Evolutionary conservation across 2,113 vertebrate species (phyloP), one percentile per base, ranked within the genome.

Genomic region (Rhinopithecus roxellana): DNA sequence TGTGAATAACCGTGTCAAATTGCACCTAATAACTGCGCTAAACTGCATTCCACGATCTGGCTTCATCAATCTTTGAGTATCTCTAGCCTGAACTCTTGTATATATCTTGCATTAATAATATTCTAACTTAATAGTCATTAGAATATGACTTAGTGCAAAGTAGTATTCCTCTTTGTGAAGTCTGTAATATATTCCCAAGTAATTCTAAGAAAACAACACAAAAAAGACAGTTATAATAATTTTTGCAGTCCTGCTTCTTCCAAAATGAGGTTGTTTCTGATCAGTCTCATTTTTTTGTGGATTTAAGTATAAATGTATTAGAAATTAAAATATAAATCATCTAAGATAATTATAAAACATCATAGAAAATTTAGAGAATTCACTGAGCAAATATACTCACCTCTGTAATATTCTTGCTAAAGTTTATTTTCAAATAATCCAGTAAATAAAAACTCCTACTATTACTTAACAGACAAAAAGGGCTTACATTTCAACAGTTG

Each of bases 291-390:
- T 48, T 45, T 61, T 93, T 86, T 2, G 40, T 67, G 38, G 9
- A 57, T 32, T 90, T 88, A 91, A 67, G 18, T 81, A n/a, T 27
- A 75, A 88, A 77, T 77, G 43, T 27, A 40, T 17, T 89, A 30
- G 30, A 84, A 74, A 83, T 87, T 69, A 85, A 57, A 69, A 93
- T 16, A 52, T 14, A 74, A 16, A n/a, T 5, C 32, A 77, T 9
- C 20, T 38, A 52, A 79, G 88, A 89, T 43, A 85, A 70, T 23
- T 30, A 72, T 32, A 64, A 20, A 70, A 22, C 43, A 7, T 59
- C 52, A 67, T 1, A 86, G 84, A 83, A 80, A 90, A 86, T 72
- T 57, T 67, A 87, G 9, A 81, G n/a, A 82, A 69, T 72, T 69
- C 27, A 57, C 13, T 52, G 12, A 83, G 48, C 25, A 90, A 91